Base-by-base conservation (phyloP, 2,113 vertebrate species). In the Albula glossodonta region DNA sequence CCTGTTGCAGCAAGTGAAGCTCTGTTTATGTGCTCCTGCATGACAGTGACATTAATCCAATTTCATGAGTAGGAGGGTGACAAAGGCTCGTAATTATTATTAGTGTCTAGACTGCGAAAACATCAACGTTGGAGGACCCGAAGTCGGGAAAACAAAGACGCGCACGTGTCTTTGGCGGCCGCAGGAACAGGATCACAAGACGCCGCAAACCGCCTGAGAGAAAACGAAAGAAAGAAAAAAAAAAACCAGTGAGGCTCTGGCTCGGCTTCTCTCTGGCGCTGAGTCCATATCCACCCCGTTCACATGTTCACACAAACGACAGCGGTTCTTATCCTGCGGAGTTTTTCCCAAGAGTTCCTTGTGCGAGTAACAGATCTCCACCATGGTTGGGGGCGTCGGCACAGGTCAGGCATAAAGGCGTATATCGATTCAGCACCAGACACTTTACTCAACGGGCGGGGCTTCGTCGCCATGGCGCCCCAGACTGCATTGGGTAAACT, bases 21-120 rank as follows among this genome's bases (percentile, higher is more conserved):
- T 5, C 0, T 57, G 85, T 86, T 89, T 77, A 4, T 77, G 85
- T 87, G 88, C 12, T n/a, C 66, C 83, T 70, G 89, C 80, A 15
- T 79, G 60, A 17, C 79, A 50, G 56, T 25, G 74, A 78, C n/a
- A 52, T 81, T 52, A 83, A 78, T 86, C 51, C 66, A 57, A 49
- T 86, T 48, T 78, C 60, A 17, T 78, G 52, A 83, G 81, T 86
- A 78, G 70, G 82, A 78, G 82, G 86, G 10, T 86, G 56, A 84
- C 85, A 70, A 74, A 78, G 48, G 52, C 86, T 78, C 9, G 66
- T 90, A 86, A 90, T 86, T 86, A 87, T 86, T 89, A 74, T 88
- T 80, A 66, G 15, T 0, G 63, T 87, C 63, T 87, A 79, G 60
- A 80, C 81, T 51, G 83, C 83, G 88, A 84, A 66, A 78, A 87